These are phyloP conservation scores for Propithecus coquereli DNA, from an alignment of 2,113 vertebrate species.

Conservation along the genomic window DNA sequence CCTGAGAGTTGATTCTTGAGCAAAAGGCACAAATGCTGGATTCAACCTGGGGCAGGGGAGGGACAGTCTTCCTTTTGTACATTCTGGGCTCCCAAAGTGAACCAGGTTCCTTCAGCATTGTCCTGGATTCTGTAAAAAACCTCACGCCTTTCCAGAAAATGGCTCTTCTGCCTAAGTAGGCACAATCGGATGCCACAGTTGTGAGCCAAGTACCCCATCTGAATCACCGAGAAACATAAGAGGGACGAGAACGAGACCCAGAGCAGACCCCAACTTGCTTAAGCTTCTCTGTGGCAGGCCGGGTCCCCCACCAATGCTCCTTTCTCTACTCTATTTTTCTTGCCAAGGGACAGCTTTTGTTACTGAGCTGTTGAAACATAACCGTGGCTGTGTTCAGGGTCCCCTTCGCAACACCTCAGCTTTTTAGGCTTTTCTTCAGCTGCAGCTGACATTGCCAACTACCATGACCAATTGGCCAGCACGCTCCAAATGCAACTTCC, in stretches of 20 bases:
- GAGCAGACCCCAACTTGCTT: background rate
- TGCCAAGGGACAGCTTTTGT: background rate
- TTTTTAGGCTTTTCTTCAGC: slow-evolving; percentile 4
- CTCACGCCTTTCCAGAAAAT: background rate
- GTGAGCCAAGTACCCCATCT: background rate
- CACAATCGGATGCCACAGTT: background rate
- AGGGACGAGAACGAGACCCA: background rate
- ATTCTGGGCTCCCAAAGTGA: background rate
- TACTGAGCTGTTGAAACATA: background rate
- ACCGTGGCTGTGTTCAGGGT: background rate
- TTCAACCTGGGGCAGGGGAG: background rate
- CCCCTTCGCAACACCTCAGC: background rate
- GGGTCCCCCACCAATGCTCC: background rate
- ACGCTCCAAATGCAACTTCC: background rate
- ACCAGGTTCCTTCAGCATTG: background rate
- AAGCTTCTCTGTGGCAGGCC: background rate
- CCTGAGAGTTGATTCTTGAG: background rate
- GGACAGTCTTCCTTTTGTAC: background rate
- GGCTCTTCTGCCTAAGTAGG: background rate
- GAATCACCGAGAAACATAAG: background rate
- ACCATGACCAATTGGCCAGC: background rate
- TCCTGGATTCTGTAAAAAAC: background rate
- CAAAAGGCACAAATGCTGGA: background rate
- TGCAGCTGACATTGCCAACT: background rate
- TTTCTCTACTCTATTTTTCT: background rate